Percentiles rank a stretch among this genome's conserved stretches.
These are phyloP conservation scores for Drosophila longiperda DNA, from an alignment of 2,888 invertebrate species.

Conservation along the genomic window DNA sequence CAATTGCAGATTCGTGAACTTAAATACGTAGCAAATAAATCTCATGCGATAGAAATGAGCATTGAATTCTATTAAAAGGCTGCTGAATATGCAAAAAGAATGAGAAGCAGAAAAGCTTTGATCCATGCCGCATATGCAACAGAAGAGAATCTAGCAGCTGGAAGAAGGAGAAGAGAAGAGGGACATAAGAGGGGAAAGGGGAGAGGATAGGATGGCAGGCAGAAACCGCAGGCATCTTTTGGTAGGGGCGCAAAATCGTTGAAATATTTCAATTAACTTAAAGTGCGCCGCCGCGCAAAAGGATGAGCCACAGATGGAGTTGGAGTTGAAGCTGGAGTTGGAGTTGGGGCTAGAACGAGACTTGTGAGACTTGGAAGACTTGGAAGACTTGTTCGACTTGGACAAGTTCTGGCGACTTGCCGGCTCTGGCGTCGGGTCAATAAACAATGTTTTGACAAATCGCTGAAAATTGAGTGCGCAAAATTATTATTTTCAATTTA, in stretches of 20 bases:
- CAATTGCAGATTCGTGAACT: conserved; percentile 65
- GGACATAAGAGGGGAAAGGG: conserved; percentile 4
- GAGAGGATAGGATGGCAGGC: conserved; percentile 55
- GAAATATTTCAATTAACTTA: conserved; percentile 84
- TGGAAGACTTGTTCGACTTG: conserved; percentile 40
- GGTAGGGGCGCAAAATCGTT: conserved; percentile 75
- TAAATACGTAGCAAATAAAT: conserved; percentile 81
- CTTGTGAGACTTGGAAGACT: conserved; percentile 28
- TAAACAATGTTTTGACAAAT: conserved; percentile 85
- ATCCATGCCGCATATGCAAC: conserved; percentile 67
- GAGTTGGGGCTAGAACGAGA: conserved; percentile 12
- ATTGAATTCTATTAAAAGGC: conserved; percentile 83
- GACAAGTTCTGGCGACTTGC: conserved; percentile 41
- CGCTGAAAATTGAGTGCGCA: conserved; percentile 84
- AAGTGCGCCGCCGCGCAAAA: conserved; percentile 71
- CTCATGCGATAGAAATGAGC: conserved; percentile 83
- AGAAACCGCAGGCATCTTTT: conserved; percentile 68
- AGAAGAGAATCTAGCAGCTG: conserved; percentile 38
- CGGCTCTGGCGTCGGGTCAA: conserved; percentile 76
- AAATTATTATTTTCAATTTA: conserved; percentile 84
- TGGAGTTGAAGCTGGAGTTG: conserved; percentile 23
- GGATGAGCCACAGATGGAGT: conserved; percentile 32
- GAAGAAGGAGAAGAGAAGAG: conserved; percentile 29
- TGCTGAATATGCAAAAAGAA: conserved; percentile 66
- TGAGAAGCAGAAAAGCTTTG: conserved; percentile 62